These are phyloP conservation scores for Stenopsyche tienmushanensis DNA, from an alignment of 1,140 invertebrate species.

Conservation along the genomic window DNA sequence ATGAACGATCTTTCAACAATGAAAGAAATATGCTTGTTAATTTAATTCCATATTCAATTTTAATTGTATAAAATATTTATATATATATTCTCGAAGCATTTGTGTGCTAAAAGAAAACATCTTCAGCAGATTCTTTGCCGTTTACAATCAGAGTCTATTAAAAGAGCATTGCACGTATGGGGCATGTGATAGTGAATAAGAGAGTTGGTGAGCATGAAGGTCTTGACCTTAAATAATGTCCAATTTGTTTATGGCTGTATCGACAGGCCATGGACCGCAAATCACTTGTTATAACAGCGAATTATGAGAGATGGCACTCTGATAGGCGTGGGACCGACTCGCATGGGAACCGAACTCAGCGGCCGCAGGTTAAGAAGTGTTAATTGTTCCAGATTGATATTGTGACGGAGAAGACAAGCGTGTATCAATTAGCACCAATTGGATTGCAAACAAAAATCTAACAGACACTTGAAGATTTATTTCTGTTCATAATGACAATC, in stretches of 20 bases:
- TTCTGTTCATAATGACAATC: no score
- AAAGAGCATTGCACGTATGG: no score
- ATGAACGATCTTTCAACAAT: no score
- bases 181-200: background rate
- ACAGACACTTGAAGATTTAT: constrained; percentile 48
- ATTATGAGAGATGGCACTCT: constrained; percentile 23
- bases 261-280: constrained; percentile 36
- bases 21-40: no score
- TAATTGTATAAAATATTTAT: no score
- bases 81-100: no score
- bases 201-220: background rate
- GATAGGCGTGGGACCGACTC: constrained; percentile 35
- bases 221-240: constrained; percentile 16
- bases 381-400: constrained; percentile 60
- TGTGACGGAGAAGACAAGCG: constrained; percentile 52
- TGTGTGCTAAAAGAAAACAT: no score
- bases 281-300: constrained; percentile 32
- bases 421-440: constrained; percentile 56
- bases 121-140: no score
- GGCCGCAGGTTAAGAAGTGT: constrained; percentile 57
- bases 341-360: constrained; percentile 21
- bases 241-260: constrained; percentile 39
- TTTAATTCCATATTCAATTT: no score
- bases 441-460: constrained; percentile 42
- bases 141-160: no score